Base-by-base conservation (phyloP, 2,888 invertebrate species). In the Heliconius aoede region DNA sequence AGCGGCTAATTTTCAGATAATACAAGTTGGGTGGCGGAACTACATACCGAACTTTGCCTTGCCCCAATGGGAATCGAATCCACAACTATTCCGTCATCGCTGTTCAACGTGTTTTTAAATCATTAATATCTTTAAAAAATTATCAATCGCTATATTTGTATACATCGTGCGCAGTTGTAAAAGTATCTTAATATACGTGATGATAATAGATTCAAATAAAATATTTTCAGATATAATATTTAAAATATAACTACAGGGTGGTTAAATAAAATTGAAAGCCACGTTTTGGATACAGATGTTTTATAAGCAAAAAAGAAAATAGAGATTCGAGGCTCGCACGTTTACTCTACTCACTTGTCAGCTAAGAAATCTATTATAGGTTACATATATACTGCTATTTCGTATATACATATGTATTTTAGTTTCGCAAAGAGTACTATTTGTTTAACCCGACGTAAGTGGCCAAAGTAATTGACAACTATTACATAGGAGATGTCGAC, bases 401-500 rank as follows among this genome's bases (percentile, higher is more conserved):
- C 76, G 69, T 73, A 76, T 18, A 30, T 76, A 62, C 64, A 64
- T 64, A 36, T 64, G 64, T 36, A 75, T 77, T 62, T 40, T 62
- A 26, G 67, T 51, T 32, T 68, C 55, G 68, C 61, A 77, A 73
- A 62, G 74, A 51, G 69, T 68, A 58, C 51, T 77, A 73, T 81
- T 79, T 80, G 67, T 75, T 80, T 81, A 78, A 76, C 78, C 62
- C 71, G 77, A 81, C 75, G 76, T 67, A 77, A 80, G 79, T 78
- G 76, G 77, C 60, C 60, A 76, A 78, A 78, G 76, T 81, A 80
- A 80, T 79, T 80, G 78, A 78, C 78, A 74, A 72, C 65, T 80
- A 80, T 80, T 80, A 78, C 80, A 76, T 73, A 68, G 69, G 58
- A 69, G 73, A 81, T 82, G 82, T 81, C 82, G 81, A 81, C 81